Base-by-base conservation (phyloP, 2,113 vertebrate species). In the Ammodytes marinus region DNA sequence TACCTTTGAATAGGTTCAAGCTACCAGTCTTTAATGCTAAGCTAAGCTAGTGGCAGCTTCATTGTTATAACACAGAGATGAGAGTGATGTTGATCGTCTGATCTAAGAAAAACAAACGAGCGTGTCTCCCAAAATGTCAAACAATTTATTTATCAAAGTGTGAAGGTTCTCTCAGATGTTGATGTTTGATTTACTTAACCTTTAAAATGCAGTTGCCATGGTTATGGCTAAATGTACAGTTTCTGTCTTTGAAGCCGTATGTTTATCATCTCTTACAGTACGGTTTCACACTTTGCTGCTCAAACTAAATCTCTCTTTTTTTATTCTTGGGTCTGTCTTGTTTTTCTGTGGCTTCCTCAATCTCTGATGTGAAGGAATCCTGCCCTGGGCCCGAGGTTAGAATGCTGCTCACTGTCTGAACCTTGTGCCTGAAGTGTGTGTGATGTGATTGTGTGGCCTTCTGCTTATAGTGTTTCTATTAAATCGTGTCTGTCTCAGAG, bases 311-410 rank as follows among this genome's bases (percentile, higher is more conserved):
- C 40, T 74, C 3, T 27, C 27, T 13, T 85, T 66, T 83, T 82
- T 47, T 69, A 53, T 76, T 69, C 49, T 42, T 27, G 27, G 27
- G 1, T 61, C 55, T 81, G 50, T 83, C 57, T 73, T 67, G 13
- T 86, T 77, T 79, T 54, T 52, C 45, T 73, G 39, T 53, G 72
- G 27, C 85, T 13, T 87, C 60, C 5, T 63, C 35, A 4, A 1
- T 27, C 85, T 84, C 42, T 86, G 88, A 80, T 82, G 71, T 58
- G 39, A 79, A 94, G 93, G 81, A 91, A 17, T 76, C 84, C 91
- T 55, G 79, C 86, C 54, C 90, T 92, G 63, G 90, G 92, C 57
- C 88, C 93, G 27, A 94, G 93, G 93, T 94, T 77, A 94, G 92
- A 87, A 27, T 27, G 75, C 69, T 71, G 65, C 83, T 76, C 2